Conservation (phyloP, 92 coral and sea anemone species). For the Phymanthus crucifer region DNA sequence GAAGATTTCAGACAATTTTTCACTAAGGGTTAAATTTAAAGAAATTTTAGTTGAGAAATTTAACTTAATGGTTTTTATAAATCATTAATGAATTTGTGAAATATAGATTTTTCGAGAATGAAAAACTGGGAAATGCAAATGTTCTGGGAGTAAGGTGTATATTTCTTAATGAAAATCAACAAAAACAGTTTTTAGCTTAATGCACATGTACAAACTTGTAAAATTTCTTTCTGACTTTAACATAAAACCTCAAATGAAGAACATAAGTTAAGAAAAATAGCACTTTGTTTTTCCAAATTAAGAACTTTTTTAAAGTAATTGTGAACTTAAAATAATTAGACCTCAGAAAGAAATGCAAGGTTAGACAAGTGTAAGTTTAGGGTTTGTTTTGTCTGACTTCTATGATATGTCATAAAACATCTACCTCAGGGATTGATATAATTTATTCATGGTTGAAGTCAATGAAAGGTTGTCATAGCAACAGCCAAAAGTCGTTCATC, state of each 20-base stretch:
- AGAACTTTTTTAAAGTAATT: not conserved
- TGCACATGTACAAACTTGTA: not conserved
- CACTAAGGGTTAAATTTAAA: not conserved
- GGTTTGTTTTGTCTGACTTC: not conserved
- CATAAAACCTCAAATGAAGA: too few relatives aligned
- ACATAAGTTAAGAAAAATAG: too few relatives aligned
- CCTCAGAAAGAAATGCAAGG: not conserved
- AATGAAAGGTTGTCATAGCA: constrained; percentile 25
- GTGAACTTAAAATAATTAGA: not conserved
- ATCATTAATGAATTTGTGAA: not conserved
- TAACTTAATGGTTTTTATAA: not conserved
- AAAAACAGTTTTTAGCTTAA: too few relatives aligned
- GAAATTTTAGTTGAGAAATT: not conserved
- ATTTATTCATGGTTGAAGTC: constrained; percentile 14
- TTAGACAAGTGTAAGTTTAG: not conserved
- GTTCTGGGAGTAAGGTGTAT: not conserved
- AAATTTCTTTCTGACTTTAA: not conserved
- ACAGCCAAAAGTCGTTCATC: not conserved
- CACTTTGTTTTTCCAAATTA: too few relatives aligned
- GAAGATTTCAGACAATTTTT: not conserved
- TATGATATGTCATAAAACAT: not conserved
- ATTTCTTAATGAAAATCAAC: too few relatives aligned
- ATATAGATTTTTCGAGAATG: not conserved
- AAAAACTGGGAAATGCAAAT: not conserved
- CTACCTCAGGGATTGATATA: not conserved